A percentile compares a stretch with the other conserved stretches of the same genome.
These are phyloP conservation scores for Neotragus pygmaeus DNA, from an alignment of 2,113 vertebrate genomes.

Conservation along the genomic window DNA sequence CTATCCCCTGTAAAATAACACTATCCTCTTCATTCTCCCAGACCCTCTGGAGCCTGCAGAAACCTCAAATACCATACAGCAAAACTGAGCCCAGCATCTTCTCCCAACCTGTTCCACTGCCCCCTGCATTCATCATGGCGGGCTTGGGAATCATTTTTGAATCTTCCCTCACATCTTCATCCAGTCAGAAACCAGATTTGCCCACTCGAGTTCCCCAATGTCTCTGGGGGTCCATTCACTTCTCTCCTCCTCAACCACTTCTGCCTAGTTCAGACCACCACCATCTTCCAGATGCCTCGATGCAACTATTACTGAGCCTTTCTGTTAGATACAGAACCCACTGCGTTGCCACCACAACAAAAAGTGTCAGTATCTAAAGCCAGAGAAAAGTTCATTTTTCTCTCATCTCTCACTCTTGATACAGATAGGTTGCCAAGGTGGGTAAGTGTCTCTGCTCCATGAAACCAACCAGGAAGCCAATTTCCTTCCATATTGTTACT, in stretches of 20 bases:
- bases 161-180: not conserved
- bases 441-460: not conserved
- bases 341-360: not conserved
- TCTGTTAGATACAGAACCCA: not conserved
- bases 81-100: not conserved
- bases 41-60: not conserved
- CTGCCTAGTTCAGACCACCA: not conserved
- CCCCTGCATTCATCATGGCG: rapidly evolving
- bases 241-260: not conserved
- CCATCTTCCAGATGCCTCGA: not conserved
- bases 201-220: not conserved
- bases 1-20: not conserved
- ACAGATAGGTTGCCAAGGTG: not conserved
- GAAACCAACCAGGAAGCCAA: not conserved
- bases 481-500: not conserved
- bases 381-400: not conserved
- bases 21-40: not conserved
- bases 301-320: not conserved
- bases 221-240: not conserved
- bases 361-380: not conserved
- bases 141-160: not conserved
- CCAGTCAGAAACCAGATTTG: not conserved
- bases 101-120: not conserved
- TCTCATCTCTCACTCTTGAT: not conserved
- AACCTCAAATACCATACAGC: not conserved